Base-by-base conservation (phyloP, 2,888 invertebrate species). In the Agrotis puta region DNA sequence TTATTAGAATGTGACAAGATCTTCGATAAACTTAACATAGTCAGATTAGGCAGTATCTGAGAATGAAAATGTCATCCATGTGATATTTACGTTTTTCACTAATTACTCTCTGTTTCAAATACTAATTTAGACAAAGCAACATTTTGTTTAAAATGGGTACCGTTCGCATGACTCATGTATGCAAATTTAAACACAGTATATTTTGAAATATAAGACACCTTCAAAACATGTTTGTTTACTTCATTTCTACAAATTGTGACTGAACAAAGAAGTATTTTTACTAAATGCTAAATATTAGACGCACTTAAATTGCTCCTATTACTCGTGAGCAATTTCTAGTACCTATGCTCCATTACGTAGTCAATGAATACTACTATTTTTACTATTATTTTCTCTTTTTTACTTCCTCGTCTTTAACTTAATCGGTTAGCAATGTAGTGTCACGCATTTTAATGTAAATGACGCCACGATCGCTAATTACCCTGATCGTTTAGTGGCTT, bases 391-490 rank as follows among this genome's bases (percentile, higher is more conserved):
- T 62, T 58, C 9, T 66, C 7, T 61, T 63, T 57, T 45, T 13
- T 20, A 39, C 43, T 39, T 45, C 0, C 11, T 16, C 16, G 18
- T 64, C 18, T n/a, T 45, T 24, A 45, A 2, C 7, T 6, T 14
- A 14, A 14, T 20, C 39, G 39, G 63, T 77, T 64, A 61, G 47
- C 50, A 50, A 47, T 74, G 18, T 24, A 68, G 69, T 74, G 64
- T 74, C 80, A 80, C 64, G 75, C 75, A 57, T 61, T 80, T 75
- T 70, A 71, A 81, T 67, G 51, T 63, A 53, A 63, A 56, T 50
- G 50, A 67, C 62, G 66, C 71, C 57, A 43, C 51, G n/a, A 74
- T 54, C 51, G 20, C 64, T 73, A 78, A 78, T 69, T 67, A 78
- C 66, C 43, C 27, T 58, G 24, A 73, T 73, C 78, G 51, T 73